Evolutionary conservation across 2,113 vertebrate species (phyloP).

Genomic region (Paraplagusia blochii): DNA sequence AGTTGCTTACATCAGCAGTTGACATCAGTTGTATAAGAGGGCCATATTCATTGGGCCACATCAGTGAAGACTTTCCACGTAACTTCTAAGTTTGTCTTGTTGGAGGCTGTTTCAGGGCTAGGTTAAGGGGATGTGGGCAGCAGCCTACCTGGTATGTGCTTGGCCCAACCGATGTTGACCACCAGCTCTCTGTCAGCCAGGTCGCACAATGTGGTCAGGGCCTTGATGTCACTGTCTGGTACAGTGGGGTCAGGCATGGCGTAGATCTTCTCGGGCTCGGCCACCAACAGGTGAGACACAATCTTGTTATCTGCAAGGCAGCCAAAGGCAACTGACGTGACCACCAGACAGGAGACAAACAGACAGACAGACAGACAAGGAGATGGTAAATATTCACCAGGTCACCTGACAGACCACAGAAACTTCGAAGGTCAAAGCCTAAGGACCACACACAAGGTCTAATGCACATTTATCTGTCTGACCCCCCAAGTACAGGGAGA

Average conservation of each 20-base stretch:
- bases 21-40: too few relatives aligned
- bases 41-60: too few relatives aligned
- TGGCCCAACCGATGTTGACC: slow-evolving; percentile 99
- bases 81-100: too few relatives aligned
- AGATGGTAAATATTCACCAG: slow-evolving; percentile 61
- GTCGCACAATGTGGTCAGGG: slow-evolving; percentile 97
- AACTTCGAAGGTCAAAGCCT: slow-evolving; percentile 35
- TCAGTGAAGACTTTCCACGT: too few relatives aligned
- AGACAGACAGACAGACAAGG: slow-evolving; percentile 76
- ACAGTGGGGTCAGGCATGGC: slow-evolving; percentile 99
- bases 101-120: too few relatives aligned
- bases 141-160: slow-evolving; percentile 97
- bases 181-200: slow-evolving; percentile 96
- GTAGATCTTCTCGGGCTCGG: slow-evolving; percentile 99
- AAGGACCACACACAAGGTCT: background rate
- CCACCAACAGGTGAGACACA: slow-evolving; percentile 98
- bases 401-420: slow-evolving; percentile 41
- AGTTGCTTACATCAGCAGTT: too few relatives aligned
- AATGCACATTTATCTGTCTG: too few relatives aligned
- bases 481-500: too few relatives aligned
- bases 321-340: slow-evolving; percentile 84
- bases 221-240: slow-evolving; percentile 98
- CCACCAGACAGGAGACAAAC: slow-evolving; percentile 78
- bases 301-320: slow-evolving; percentile 99
- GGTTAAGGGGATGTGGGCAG: too few relatives aligned